Evolutionary conservation across 2,888 invertebrate genomes (phyloP).

Genomic region (Ephialtes manifestator): DNA sequence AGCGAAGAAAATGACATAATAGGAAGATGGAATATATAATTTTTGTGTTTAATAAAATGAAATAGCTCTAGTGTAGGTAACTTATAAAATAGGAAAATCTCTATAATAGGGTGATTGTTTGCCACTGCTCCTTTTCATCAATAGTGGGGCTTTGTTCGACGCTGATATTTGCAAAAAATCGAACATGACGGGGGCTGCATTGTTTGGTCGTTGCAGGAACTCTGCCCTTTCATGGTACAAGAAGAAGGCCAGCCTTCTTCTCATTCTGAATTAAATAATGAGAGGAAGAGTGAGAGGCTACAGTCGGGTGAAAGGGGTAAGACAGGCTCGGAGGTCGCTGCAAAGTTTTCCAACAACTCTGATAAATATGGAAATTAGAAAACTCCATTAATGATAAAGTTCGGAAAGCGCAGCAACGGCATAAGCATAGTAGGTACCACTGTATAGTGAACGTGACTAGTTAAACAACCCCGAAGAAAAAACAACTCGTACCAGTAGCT

Average conservation of each 20-base stretch:
- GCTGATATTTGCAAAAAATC: slow-evolving; percentile 14
- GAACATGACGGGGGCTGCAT: slow-evolving; percentile 33
- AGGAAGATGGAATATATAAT: too few relatives aligned
- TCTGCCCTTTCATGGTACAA: slow-evolving; percentile 22
- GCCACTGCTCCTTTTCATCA: background rate
- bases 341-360: slow-evolving; percentile 66
- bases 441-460: slow-evolving; percentile 55
- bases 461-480: slow-evolving; percentile 47
- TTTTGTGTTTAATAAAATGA: too few relatives aligned
- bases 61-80: too few relatives aligned
- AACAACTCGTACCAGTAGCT: slow-evolving; percentile 23
- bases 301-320: background rate
- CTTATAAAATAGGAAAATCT: too few relatives aligned
- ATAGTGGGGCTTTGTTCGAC: slow-evolving; percentile 7
- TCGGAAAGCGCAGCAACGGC: slow-evolving; percentile 52
- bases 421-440: slow-evolving; percentile 27
- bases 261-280: slow-evolving; percentile 54
- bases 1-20: too few relatives aligned
- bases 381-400: slow-evolving; percentile 73
- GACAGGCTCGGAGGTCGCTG: slow-evolving; percentile 40
- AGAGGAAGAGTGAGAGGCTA: slow-evolving; percentile 8
- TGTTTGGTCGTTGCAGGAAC: slow-evolving; percentile 31
- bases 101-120: background rate
- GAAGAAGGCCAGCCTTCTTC: slow-evolving; percentile 16
- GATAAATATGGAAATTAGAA: slow-evolving; percentile 81